Base-by-base conservation (phyloP, 2,113 vertebrate species). In the Pluvialis apricaria region DNA sequence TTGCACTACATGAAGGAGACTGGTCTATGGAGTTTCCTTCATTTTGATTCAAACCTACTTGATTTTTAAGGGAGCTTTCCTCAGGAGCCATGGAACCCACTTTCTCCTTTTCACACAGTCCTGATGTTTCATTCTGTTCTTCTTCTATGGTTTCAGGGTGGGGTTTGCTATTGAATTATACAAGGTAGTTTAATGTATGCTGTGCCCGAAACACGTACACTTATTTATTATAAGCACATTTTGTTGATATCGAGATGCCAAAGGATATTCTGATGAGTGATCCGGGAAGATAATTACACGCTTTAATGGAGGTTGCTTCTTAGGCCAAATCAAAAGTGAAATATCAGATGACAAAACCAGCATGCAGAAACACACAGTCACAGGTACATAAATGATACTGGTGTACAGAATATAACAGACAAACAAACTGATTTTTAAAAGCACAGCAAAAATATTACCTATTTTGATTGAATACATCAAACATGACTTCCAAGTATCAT, bases 61-160 rank as follows among this genome's bases (percentile, higher is more conserved):
- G 77, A 85, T 69, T 94, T 85, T 79, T 93, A 92, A 75, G 21
- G 34, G 45, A 62, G 61, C 47, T 88, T 88, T 81, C 82, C 62
- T 92, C 61, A 28, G 92, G 45, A 94, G 90, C 90, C 64, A 38
- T 4, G 14, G 73, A 92, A 60, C 57, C 29, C 42, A 21, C 15
- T 12, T 83, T 60, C 42, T 97, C 96, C 31, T 97, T 97, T 94
- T 97, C 97, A 83, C 58, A 82, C 12, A 92, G 78, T 92, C 81
- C 94, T 85, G 97, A 82, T 24, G 78, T 90, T 92, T 98, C 98
- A 86, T 84, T 97, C 84, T 97, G 94, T 90, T 98, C 98, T 96
- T 99, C 99, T 94, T 98, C 93, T 94, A 98, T 98, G 25, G 98
- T 97, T 96, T 98, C 98, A 90, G 97, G 98, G 58, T 96, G 97